phyloP scores from a whole-genome alignment of 2,888 invertebrate species.

The Synanthedon formicaeformis region DNA sequence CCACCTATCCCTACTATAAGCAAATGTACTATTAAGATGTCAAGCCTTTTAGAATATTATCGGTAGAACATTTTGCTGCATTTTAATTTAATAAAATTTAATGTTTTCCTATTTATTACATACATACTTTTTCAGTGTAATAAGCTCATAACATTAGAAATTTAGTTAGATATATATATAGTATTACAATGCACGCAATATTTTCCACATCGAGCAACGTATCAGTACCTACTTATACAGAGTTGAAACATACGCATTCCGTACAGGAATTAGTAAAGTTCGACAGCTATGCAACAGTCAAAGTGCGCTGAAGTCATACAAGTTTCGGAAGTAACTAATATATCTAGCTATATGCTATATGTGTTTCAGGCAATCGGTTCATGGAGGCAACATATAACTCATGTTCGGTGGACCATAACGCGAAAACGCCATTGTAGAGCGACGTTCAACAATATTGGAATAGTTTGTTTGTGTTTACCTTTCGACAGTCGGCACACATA shows the following conservation, averaged over 20 bases:
- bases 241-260: not conserved
- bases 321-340: not conserved
- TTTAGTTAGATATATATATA: too few relatives aligned
- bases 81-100: too few relatives aligned
- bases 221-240: too few relatives aligned
- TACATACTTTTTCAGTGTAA: too few relatives aligned
- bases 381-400: constrained; percentile 16
- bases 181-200: too few relatives aligned
- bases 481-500: constrained; percentile 17
- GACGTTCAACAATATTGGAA: constrained; percentile 44
- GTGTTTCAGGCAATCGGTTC: not conserved
- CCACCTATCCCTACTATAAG: too few relatives aligned
- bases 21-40: too few relatives aligned
- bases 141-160: too few relatives aligned
- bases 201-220: too few relatives aligned
- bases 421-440: constrained; percentile 27
- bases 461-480: constrained; percentile 42
- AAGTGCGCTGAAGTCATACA: not conserved
- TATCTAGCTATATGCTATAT: not conserved
- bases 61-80: too few relatives aligned
- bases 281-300: not conserved
- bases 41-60: too few relatives aligned
- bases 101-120: too few relatives aligned
- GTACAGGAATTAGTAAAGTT: not conserved
- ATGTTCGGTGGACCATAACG: constrained; percentile 32